Evolutionary conservation across 2,797 vertebrate species (phyloP), one percentile per base, ranked within the genome.

Genomic region (Lates japonicus): DNA sequence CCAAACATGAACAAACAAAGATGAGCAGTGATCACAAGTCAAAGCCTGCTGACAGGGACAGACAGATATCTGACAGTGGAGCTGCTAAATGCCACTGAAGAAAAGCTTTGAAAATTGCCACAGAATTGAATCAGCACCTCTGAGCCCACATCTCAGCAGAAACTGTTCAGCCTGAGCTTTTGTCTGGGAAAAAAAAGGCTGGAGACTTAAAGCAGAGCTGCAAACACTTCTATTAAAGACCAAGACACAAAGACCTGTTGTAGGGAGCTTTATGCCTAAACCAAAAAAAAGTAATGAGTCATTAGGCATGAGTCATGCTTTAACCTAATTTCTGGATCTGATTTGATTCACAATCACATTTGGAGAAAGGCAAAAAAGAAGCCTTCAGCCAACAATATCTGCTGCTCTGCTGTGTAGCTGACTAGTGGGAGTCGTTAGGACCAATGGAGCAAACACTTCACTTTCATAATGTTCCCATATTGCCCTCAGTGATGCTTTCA

Each of bases 361-460:
- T 60, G 62, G 57, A 73, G 55, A 69, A 44, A 52, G 61, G 59
- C 25, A 22, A 49, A 22, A 49, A 64, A 49, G 37, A 63, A 37
- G 41, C 61, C 49, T 69, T 71, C 51, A 76, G 70, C 66, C 59
- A 29, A 65, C 64, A 19, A 37, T 70, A 55, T 76, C 64, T 57
- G 78, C 62, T 55, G 67, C 70, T 84, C 64, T 67, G 42, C 51
- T 37, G 59, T 70, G 78, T 55, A 74, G 71, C 77, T 59, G 72
- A 75, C 80, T 66, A 67, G 75, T 81, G 81, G 81, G 78, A 85
- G 85, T 80, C 72, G 57, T 90, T 81, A 81, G 41, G 63, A 63
- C 70, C 85, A 70, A 75, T 78, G 64, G 49, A 83, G 81, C 80
- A 71, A 74, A 67, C 51, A 35, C 83, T 80, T 60, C 35, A 60